Conservation (phyloP, 2,888 invertebrate species). For the Lasioglossum morio region DNA sequence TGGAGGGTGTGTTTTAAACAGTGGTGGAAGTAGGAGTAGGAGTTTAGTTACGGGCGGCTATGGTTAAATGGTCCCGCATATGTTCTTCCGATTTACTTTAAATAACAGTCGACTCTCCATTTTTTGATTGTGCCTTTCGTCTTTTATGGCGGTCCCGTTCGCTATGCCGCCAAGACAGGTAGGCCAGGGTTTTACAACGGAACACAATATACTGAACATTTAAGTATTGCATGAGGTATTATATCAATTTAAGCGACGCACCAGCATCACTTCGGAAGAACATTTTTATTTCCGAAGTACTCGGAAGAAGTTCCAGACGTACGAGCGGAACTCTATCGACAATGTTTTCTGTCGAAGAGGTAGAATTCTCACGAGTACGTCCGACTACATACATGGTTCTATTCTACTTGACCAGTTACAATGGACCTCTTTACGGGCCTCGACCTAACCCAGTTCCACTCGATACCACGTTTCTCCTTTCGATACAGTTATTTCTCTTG, state of each 20-base stretch:
- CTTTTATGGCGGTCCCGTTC: too few relatives aligned
- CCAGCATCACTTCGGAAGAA: not conserved
- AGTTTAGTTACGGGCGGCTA: too few relatives aligned
- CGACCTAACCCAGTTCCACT: not conserved
- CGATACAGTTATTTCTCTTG: not conserved
- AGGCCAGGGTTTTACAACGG: too few relatives aligned
- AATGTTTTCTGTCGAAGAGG: not conserved
- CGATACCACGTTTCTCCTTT: not conserved
- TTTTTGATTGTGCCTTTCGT: too few relatives aligned
- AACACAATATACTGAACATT: too few relatives aligned
- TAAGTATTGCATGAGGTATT: too few relatives aligned
- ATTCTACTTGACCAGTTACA: constrained; percentile 11
- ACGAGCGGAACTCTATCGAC: not conserved
- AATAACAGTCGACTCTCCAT: too few relatives aligned
- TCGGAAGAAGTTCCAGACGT: not conserved
- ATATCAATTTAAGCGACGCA: not conserved
- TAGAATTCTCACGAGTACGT: not conserved
- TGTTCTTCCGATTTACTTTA: too few relatives aligned
- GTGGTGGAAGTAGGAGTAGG: too few relatives aligned
- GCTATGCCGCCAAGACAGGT: too few relatives aligned
- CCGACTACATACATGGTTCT: not conserved
- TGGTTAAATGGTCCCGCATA: too few relatives aligned
- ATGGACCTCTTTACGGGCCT: not conserved
- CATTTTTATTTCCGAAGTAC: not conserved
- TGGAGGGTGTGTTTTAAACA: too few relatives aligned